A percentile compares a stretch with the other conserved stretches of the same genome.
Evolutionary conservation across 2,888 invertebrate genomes (phyloP).

Genomic region (Meghimatium bilineatum): DNA sequence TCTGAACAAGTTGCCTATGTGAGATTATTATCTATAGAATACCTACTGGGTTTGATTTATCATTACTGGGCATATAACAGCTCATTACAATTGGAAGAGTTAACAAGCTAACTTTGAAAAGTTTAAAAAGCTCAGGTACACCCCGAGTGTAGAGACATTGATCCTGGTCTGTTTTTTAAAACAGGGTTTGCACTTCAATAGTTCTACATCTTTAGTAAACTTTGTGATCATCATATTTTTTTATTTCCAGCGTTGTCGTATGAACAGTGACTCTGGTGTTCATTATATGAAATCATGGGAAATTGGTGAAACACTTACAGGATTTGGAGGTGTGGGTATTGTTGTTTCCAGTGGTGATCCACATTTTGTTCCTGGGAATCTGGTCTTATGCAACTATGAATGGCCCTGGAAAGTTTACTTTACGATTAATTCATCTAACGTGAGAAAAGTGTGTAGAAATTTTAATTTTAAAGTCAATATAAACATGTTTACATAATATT

Average conservation of each 20-base stretch:
- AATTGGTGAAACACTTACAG: conserved; percentile 70
- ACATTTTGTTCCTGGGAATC: conserved; percentile 63
- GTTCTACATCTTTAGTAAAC: too few species aligned
- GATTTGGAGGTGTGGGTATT: conserved; percentile 75
- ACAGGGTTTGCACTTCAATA: too few species aligned
- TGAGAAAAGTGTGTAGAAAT: conserved; percentile 42
- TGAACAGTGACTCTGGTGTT: conserved; percentile 77
- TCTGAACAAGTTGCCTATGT: too few species aligned
- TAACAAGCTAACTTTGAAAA: too few species aligned
- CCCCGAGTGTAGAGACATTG: too few species aligned
- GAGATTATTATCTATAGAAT: too few species aligned
- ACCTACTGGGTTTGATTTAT: too few species aligned
- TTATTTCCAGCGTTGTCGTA: conserved; percentile 73
- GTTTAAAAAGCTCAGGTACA: too few species aligned
- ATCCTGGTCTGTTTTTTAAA: too few species aligned
- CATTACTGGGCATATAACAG: too few species aligned
- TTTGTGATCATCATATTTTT: not conserved
- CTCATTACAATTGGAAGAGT: too few species aligned
- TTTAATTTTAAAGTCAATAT: not conserved
- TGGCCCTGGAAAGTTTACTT: conserved; percentile 74
- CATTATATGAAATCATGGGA: conserved; percentile 74
- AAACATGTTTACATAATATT: not conserved
- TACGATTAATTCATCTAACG: conserved; percentile 23
- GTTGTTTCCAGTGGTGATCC: conserved; percentile 61
- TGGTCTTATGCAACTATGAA: conserved; percentile 58